A percentile compares a stretch with the other conserved stretches of the same genome.
Conservation (phyloP, 35 echinoderm and acorn worm species). For the Acanthaster planci region DNA sequence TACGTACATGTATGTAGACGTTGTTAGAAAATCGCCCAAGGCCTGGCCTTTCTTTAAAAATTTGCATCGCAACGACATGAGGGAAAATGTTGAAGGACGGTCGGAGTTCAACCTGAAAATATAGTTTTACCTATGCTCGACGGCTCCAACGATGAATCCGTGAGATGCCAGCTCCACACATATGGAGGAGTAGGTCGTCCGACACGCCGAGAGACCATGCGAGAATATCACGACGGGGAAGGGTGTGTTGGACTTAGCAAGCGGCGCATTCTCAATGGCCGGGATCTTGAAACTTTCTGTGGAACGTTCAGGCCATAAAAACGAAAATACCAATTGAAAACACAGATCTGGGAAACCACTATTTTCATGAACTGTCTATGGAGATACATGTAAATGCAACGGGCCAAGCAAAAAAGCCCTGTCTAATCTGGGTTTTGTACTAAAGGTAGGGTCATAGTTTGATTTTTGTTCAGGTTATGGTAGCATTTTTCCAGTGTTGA, state of each 20-base stretch:
- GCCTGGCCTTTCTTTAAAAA: no score
- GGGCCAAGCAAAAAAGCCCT: no score
- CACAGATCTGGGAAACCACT: background rate
- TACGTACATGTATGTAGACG: no score
- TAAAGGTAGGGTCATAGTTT: no score
- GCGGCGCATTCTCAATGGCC: slow-evolving; percentile 64
- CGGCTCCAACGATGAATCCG: slow-evolving; percentile 87
- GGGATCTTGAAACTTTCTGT: slow-evolving; percentile 57
- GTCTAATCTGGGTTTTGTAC: no score
- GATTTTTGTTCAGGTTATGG: no score
- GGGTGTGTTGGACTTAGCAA: slow-evolving; percentile 15
- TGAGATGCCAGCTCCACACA: slow-evolving; percentile 81
- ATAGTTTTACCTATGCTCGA: slow-evolving; percentile 82
- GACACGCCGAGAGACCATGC: slow-evolving; percentile 76
- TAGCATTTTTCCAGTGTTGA: no score
- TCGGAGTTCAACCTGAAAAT: background rate
- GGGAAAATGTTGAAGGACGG: no score
- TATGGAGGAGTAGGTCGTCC: slow-evolving; percentile 75
- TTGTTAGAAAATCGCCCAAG: no score
- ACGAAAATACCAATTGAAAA: background rate
- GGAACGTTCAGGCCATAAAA: slow-evolving; percentile 5
- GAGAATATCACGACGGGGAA: slow-evolving; percentile 83
- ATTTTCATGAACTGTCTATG: no score
- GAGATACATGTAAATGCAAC: no score
- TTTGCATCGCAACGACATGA: no score